Base-by-base conservation (phyloP, 2,113 vertebrate species). In the Triplophysa dalaica region DNA sequence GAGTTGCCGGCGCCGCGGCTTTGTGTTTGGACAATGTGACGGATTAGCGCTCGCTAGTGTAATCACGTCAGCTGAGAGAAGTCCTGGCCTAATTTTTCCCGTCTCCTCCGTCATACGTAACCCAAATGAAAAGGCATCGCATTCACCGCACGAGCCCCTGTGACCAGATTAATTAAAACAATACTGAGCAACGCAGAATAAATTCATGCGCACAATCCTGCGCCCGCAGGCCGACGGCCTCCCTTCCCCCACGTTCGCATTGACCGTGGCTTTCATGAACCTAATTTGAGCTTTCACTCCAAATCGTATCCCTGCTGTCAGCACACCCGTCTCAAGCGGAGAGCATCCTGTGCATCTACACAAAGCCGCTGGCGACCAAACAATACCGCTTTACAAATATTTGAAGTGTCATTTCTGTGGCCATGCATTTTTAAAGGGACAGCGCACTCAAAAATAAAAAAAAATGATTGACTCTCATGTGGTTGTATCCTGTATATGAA, bases 151-250 rank as follows among this genome's bases (percentile, higher is more conserved):
- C 70, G 63, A 60, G 70, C 76, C 66, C 72, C 65, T 62, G 67
- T 67, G 62, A 38, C 54, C 65, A 72, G 78, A 85, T 83, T 85
- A 79, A 83, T 85, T 85, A 83, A 83, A 81, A 82, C 83, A 86
- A 81, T 62, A 81, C 72, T 67, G 77, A 60, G 68, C 72, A 26
- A 50, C 16, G 48, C 54, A 29, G 66, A 76, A 78, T 79, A 74
- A 75, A 81, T 86, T 74, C 50, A 70, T 76, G 33, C 58, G 63
- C 72, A 56, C 70, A 79, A 45, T 74, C 63, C 45, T 43, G 16
- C 13, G 26, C 62, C 11, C 54, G 77, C 52, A 56, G 29, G 33
- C 77, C 14, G 52, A 13, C 45, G 5, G 24, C 26, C 4, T 29
- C 54, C 21, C 70, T 33, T 61, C 43, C 22, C n/a, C 54, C 67